phyloP scores from a whole-genome alignment of 2,797 vertebrate species.

The Etheostoma nigrum region DNA sequence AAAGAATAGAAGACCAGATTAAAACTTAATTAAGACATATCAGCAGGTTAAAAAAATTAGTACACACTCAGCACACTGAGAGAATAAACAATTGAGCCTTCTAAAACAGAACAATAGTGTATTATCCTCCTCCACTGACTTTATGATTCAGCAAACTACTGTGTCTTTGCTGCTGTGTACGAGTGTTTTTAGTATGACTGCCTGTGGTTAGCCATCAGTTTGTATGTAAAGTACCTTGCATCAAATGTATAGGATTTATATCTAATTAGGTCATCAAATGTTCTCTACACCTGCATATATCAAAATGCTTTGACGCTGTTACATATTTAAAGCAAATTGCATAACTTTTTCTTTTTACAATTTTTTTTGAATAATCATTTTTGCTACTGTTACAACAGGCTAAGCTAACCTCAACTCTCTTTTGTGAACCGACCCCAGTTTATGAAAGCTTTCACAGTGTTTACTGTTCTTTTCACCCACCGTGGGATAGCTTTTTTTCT shows the following conservation, averaged over 20 bases:
- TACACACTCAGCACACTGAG: background rate
- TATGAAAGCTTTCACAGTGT: slow-evolving; percentile 1
- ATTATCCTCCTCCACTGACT: slow-evolving; percentile 20
- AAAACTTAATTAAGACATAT: slow-evolving; percentile 41
- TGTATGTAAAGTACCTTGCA: background rate
- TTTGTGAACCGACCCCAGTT: slow-evolving; percentile 6
- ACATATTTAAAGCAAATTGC: background rate
- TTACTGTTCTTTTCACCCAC: slow-evolving; percentile 6
- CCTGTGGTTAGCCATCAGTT: slow-evolving; percentile 23
- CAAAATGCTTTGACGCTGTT: background rate
- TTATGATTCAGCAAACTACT: slow-evolving; percentile 9
- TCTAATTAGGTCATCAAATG: slow-evolving; percentile 3
- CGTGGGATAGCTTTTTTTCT: slow-evolving; percentile 1
- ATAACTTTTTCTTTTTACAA: too few species aligned
- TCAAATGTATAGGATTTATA: slow-evolving; percentile 8
- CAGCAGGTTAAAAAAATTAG: slow-evolving; percentile 27
- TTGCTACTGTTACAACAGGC: too few species aligned
- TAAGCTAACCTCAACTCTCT: background rate
- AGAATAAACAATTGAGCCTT: slow-evolving; percentile 44
- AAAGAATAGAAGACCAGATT: slow-evolving; percentile 18
- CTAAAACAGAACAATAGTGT: slow-evolving; percentile 22
- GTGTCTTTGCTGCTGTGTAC: slow-evolving; percentile 2
- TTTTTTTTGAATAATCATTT: background rate
- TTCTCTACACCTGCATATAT: background rate
- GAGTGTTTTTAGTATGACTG: slow-evolving; percentile 14